phyloP scores from a whole-genome alignment of 2,113 vertebrate species.

The Bettongia penicillata region DNA sequence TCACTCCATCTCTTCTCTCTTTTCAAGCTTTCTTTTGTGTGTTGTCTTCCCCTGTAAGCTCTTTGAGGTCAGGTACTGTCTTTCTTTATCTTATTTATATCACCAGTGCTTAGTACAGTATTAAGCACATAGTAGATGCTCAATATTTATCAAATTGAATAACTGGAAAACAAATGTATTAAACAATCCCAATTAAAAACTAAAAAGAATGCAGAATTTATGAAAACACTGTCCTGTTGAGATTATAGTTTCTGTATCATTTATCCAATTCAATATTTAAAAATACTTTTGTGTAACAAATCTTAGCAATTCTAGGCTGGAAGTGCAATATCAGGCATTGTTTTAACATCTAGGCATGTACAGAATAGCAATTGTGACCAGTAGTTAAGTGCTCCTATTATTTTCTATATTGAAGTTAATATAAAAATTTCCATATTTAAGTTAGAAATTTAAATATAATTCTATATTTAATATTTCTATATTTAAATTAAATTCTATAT shows the following conservation, averaged over 20 bases:
- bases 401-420: not conserved
- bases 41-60: not conserved
- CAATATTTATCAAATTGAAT: not conserved
- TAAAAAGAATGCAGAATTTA: not conserved
- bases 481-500: not conserved
- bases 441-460: no score
- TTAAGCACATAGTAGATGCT: not conserved
- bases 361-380: not conserved
- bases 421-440: no score
- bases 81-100: not conserved
- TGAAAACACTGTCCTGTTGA: not conserved
- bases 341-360: not conserved
- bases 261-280: not conserved
- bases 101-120: not conserved
- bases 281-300: not conserved
- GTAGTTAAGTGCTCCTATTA: not conserved
- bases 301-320: not conserved
- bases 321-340: not conserved
- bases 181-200: not conserved
- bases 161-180: not conserved
- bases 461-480: not conserved
- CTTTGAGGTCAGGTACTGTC: not conserved
- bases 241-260: not conserved
- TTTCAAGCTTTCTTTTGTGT: not conserved
- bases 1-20: not conserved